Conservation (phyloP, 2,797 vertebrate genomes). For the Rhincodon typus region DNA sequence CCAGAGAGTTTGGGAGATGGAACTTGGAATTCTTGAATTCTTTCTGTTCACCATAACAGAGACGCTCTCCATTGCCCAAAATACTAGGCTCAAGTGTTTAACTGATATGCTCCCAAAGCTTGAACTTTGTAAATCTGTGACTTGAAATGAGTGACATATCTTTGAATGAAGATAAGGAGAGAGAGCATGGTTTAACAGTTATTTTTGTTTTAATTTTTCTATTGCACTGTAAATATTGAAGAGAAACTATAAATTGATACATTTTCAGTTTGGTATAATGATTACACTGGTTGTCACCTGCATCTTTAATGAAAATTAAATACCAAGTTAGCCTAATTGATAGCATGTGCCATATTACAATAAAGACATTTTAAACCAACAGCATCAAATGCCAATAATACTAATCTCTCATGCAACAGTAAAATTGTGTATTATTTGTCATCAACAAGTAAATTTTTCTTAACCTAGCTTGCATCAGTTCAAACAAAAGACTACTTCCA, state of each 20-base stretch:
- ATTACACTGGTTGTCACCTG: not conserved
- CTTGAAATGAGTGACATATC: not conserved
- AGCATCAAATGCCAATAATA: not conserved
- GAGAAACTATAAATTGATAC: not conserved
- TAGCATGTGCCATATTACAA: not conserved
- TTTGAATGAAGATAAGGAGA: not conserved
- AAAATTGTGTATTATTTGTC: not conserved
- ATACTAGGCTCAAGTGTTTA: not conserved
- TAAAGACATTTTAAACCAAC: not conserved
- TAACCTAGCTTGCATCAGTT: not conserved
- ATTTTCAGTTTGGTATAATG: not conserved
- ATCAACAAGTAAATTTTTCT: not conserved
- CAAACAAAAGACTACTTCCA: not conserved
- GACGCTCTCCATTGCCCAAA: no score
- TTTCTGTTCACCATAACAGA: no score
- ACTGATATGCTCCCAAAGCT: not conserved
- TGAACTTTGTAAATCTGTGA: not conserved
- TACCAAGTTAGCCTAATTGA: constrained; percentile 8
- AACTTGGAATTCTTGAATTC: no score
- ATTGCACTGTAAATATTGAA: not conserved
- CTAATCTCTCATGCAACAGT: not conserved
- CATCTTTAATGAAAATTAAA: constrained; percentile 7
- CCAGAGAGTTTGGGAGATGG: no score
- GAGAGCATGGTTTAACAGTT: not conserved
- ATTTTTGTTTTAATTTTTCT: not conserved